Evolutionary conservation across 2,113 vertebrate genomes (phyloP), one percentile per base, ranked within the genome.

Genomic region (Ondatra zibethicus): DNA sequence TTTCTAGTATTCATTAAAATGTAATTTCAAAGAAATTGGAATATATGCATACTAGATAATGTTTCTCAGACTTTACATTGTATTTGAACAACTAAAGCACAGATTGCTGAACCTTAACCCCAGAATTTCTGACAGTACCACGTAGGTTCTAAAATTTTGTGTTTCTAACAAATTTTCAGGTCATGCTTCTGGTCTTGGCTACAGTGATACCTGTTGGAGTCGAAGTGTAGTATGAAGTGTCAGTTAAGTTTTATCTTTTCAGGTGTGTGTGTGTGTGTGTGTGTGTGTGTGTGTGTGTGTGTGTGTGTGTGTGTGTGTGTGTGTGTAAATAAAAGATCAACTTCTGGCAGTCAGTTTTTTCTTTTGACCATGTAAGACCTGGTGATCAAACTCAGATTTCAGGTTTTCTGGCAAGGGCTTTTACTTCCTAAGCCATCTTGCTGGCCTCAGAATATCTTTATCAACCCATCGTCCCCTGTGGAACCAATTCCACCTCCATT

Each of bases 41-140:
- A 9, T 78, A 36, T 10, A 70, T 91, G 23, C 33, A 75, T 90
- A 45, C 7, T 90, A 55, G 73, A 73, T 19, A 7, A 16, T 85
- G 58, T n/a, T 58, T 94, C 29, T 91, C 88, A 77, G 58, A 91
- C 36, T 39, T 72, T 91, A 86, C 52, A 33, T 95, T 91, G 25
- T 45, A 7, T 92, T 58, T 31, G 63, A 87, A 78, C 70, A 31
- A 77, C 45, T 63, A 45, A 81, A 88, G 50, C 12, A 75, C 12
- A 75, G 13, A 66, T 76, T 82, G 66, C 47, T 78, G 72, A 25
- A 29, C 29, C 11, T 17, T 76, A 55, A 76, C 70, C 19, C 75
- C 55, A 68, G 66, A 85, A 45, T 82, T 68, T 90, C 61, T 77
- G 14, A 66, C 50, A 58, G 8, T 77, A 84, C 63, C 61, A 2